Percentiles rank a stretch among this genome's conserved stretches.
These are phyloP conservation scores for Caradrina clavipalpis DNA, from an alignment of 2,888 invertebrate species.

Conservation along the genomic window DNA sequence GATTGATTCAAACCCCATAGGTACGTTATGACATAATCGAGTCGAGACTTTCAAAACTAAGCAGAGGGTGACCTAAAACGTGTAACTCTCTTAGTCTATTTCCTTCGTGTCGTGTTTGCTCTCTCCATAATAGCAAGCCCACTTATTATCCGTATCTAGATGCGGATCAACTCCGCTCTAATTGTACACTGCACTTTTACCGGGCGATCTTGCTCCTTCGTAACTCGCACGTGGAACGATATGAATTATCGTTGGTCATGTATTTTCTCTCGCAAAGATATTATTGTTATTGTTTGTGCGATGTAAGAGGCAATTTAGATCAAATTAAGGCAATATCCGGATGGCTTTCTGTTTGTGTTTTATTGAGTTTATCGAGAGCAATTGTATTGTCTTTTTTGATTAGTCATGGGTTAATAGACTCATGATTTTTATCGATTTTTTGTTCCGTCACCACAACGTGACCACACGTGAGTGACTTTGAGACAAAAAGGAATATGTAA, in stretches of 20 bases:
- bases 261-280: conserved; percentile 53
- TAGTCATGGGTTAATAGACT: background rate
- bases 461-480: background rate
- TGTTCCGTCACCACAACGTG: background rate
- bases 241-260: conserved; percentile 42
- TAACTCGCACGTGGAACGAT: conserved; percentile 19
- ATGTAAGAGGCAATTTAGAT: conserved; percentile 51
- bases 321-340: conserved; percentile 57
- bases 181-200: conserved; percentile 79
- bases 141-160: conserved; percentile 81
- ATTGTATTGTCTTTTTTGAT: conserved; percentile 21
- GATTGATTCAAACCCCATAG: background rate
- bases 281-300: conserved; percentile 37
- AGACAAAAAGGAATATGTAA: conserved; percentile 1
- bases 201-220: conserved; percentile 42
- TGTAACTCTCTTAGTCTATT: conserved; percentile 58
- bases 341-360: conserved; percentile 30
- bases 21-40: conserved; percentile 11
- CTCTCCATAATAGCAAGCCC: conserved; percentile 81
- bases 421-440: conserved; percentile 1
- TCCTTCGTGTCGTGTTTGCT: conserved; percentile 69
- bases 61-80: conserved; percentile 53
- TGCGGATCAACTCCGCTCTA: conserved; percentile 82
- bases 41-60: conserved; percentile 33
- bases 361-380: conserved; percentile 36